Conservation (phyloP, 35 echinoderm and acorn worm genomes). For the Hemicentrotus pulcherrimus region DNA sequence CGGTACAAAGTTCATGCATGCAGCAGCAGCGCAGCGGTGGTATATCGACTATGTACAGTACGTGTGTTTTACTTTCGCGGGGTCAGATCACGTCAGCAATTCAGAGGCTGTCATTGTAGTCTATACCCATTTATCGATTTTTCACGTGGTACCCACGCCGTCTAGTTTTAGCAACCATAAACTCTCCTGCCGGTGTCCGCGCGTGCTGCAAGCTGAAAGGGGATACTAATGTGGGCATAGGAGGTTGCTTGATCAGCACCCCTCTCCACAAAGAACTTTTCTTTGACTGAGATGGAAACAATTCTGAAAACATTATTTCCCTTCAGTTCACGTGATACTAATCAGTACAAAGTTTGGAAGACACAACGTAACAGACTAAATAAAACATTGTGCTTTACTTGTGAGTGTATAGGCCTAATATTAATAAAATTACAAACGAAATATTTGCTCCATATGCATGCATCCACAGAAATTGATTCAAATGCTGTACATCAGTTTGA, state of each 20-base stretch:
- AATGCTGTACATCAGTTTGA: too few relatives aligned
- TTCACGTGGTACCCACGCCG: constrained; percentile 14
- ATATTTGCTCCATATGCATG: too few relatives aligned
- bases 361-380: not conserved
- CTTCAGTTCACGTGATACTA: not conserved
- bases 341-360: not conserved
- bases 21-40: too few relatives aligned
- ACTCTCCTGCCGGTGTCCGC: not conserved
- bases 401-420: too few relatives aligned
- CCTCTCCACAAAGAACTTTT: too few relatives aligned
- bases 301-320: not conserved
- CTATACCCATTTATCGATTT: not conserved
- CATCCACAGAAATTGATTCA: too few relatives aligned
- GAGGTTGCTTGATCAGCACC: not conserved
- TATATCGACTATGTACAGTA: not conserved
- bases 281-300: too few relatives aligned
- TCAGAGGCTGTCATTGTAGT: not conserved
- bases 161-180: not conserved
- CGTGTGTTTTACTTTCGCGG: not conserved
- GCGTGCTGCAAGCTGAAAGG: not conserved
- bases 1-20: not conserved
- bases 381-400: too few relatives aligned
- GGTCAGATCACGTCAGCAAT: not conserved
- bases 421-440: too few relatives aligned
- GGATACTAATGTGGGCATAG: not conserved